These are phyloP conservation scores for Mugil cephalus DNA, from an alignment of 2,113 vertebrate genomes.

Conservation along the genomic window DNA sequence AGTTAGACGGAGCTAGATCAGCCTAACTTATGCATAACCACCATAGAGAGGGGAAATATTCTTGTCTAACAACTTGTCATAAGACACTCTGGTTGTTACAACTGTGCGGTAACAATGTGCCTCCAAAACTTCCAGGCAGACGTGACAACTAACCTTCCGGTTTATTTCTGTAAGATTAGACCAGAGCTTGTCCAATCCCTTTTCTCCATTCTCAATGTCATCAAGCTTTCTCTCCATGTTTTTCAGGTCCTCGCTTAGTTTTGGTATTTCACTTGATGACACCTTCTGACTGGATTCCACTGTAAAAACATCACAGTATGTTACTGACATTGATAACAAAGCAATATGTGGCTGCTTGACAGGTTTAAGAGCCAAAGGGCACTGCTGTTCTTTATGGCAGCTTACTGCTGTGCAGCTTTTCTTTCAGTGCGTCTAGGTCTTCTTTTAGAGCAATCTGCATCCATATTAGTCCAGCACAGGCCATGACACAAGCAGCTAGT, in stretches of 20 bases:
- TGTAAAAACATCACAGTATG: slow-evolving; percentile 67
- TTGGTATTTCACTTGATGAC: slow-evolving; percentile 93
- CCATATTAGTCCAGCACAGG: slow-evolving; percentile 95
- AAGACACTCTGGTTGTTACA: neutral
- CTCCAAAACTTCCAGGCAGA: neutral
- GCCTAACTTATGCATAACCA: too few species aligned
- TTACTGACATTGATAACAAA: neutral
- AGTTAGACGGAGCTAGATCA: too few species aligned
- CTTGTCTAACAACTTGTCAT: neutral
- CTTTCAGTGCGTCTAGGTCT: slow-evolving; percentile 93
- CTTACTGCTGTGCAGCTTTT: slow-evolving; percentile 94
- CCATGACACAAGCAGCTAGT: slow-evolving; percentile 93
- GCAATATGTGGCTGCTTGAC: neutral
- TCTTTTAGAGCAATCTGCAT: slow-evolving; percentile 98
- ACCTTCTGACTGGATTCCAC: slow-evolving; percentile 96
- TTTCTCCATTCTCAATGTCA: slow-evolving; percentile 90
- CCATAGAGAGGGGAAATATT: too few species aligned
- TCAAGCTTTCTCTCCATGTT: slow-evolving; percentile 89
- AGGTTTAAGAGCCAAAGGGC: neutral
- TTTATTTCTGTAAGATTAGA: slow-evolving; percentile 95
- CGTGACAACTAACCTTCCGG: slow-evolving; percentile 87
- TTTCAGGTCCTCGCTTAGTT: slow-evolving; percentile 93
- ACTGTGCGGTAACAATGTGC: neutral
- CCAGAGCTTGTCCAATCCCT: slow-evolving; percentile 92
- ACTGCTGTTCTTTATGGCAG: neutral